A percentile compares a stretch with the other conserved stretches of the same genome.
phyloP scores from a whole-genome alignment of 1,140 invertebrate species.

The Gryllus bimaculatus region DNA sequence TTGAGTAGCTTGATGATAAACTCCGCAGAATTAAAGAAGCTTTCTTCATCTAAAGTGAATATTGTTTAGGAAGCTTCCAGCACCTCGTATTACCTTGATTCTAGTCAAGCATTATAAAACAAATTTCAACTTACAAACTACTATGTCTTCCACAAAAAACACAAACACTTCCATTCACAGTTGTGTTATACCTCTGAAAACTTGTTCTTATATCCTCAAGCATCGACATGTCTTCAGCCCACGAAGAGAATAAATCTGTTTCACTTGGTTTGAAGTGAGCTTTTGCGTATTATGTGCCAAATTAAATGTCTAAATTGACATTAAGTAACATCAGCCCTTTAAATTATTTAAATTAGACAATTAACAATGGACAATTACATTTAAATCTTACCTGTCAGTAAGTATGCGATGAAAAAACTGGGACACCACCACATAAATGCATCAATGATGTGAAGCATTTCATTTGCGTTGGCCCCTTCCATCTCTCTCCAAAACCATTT shows the following conservation, averaged over 20 bases:
- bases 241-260: constrained; percentile 45
- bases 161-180: neutral
- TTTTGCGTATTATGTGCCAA: constrained; percentile 45
- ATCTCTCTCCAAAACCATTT: constrained; percentile 64
- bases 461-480: constrained; percentile 49
- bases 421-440: constrained; percentile 60
- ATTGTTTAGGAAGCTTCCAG: neutral
- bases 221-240: constrained; percentile 49
- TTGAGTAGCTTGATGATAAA: constrained; percentile 18
- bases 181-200: constrained; percentile 12
- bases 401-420: constrained; percentile 59
- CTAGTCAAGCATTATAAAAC: neutral
- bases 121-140: neutral
- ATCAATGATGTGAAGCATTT: constrained; percentile 77
- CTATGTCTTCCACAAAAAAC: neutral
- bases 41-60: neutral
- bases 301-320: constrained; percentile 36
- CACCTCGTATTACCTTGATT: neutral
- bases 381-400: constrained; percentile 48
- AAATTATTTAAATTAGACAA: constrained; percentile 1
- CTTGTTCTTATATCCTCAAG: constrained; percentile 31
- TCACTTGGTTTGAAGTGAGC: constrained; percentile 54
- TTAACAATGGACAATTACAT: constrained; percentile 14
- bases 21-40: constrained; percentile 14
- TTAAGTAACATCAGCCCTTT: neutral